Evolutionary conservation across 1,140 invertebrate genomes (phyloP), one percentile per base, ranked within the genome.

Genomic region (Chionoecetes opilio): DNA sequence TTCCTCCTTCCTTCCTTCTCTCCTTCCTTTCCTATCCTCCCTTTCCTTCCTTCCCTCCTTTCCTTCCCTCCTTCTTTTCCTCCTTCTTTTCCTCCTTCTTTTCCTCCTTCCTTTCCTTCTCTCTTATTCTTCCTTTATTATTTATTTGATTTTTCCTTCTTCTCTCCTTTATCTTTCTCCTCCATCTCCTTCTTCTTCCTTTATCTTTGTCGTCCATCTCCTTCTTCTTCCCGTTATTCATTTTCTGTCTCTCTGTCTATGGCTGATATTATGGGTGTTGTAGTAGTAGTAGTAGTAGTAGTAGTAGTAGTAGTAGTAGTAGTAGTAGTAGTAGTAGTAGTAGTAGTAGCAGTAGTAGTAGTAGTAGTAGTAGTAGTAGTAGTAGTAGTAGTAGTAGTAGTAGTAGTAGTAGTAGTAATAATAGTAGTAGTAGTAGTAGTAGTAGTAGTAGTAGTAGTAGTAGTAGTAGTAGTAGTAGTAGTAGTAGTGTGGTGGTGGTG

Each of bases 391-490:
- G 53, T 75, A 75, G 53, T 75, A 75, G 53, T 75, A 75, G 53
- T 75, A 75, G 53, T 75, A 75, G 53, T 75, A 75, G 53, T 21
- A 75, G 6, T 75, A 75, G 53, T 75, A 21, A 21, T 75, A 46
- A 14, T 6, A 14, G 41, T 53, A 14, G 46, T 53, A 53, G 9
- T 53, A 9, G 32, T 85, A 85, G 82, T 46, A 46, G 41, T 46
- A 46, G 41, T 46, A 46, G 41, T 46, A 46, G 41, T 46, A 46
- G 41, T 46, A 46, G 41, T 46, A 46, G 41, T 46, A 46, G 63
- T 75, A 75, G 63, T 75, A 75, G 63, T 75, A 75, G 63, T 75
- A 75, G 63, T 75, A n/a, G 63, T 75, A n/a, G 63, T 75, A n/a
- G 63, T 75, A n/a, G 63, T 75, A 75, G 63, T 11, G 63, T 75